Evolutionary conservation across 2,797 vertebrate genomes (phyloP).

Genomic region (Enteromius argenteus): DNA sequence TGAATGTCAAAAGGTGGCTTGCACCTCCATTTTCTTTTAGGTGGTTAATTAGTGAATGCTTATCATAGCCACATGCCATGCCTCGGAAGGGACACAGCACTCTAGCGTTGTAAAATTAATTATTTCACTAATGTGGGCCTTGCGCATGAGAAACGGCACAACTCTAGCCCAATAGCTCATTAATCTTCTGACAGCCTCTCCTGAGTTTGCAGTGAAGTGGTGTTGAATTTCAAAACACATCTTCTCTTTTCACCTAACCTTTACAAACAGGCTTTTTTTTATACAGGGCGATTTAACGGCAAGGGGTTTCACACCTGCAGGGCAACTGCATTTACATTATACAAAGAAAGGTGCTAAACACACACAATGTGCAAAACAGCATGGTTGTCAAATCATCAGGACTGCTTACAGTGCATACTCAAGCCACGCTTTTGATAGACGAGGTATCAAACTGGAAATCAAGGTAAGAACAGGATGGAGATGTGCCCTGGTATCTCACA

Average conservation of each 20-base stretch:
- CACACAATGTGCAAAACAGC: conserved; percentile 14
- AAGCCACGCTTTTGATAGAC: not conserved
- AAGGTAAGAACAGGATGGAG: not conserved
- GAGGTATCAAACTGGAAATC: not conserved
- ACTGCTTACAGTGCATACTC: not conserved
- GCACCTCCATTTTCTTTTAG: conserved; percentile 57
- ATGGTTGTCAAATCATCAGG: not conserved
- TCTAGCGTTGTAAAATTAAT: conserved; percentile 90
- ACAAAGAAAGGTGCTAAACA: conserved; percentile 2
- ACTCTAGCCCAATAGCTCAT: conserved; percentile 87
- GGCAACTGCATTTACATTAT: conserved; percentile 15
- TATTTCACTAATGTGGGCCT: conserved; percentile 82
- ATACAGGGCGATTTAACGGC: conserved; percentile 40
- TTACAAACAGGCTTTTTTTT: conserved; percentile 60
- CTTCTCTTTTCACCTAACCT: conserved; percentile 74
- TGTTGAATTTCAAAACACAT: conserved; percentile 83
- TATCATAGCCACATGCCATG: conserved; percentile 78
- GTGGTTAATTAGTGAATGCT: conserved; percentile 88
- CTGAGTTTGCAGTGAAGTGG: conserved; percentile 80
- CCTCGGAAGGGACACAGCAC: conserved; percentile 81
- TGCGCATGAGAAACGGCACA: conserved; percentile 83
- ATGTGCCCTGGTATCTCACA: not conserved
- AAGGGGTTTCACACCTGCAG: conserved; percentile 15
- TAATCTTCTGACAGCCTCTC: conserved; percentile 86
- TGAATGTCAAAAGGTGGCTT: conserved; percentile 76